These are phyloP conservation scores for Heteractis magnifica DNA, from an alignment of 92 coral and sea anemone species.

Conservation along the genomic window DNA sequence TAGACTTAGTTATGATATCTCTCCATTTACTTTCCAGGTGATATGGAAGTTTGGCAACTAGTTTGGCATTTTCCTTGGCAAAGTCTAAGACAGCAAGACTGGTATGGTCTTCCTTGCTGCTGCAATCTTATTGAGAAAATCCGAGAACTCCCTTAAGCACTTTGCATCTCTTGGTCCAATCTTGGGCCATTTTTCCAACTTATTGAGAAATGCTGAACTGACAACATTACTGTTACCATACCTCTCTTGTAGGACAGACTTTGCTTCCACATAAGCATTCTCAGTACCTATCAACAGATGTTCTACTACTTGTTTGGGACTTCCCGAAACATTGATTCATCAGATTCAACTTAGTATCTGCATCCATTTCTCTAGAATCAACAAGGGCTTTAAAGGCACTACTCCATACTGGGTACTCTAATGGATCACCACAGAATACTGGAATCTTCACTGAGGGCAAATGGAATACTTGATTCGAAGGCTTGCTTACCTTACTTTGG, in stretches of 20 bases:
- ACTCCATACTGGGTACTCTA: constrained; percentile 37
- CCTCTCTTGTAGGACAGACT: constrained; percentile 33
- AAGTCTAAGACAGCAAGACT: constrained; percentile 38
- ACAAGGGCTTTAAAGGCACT: constrained; percentile 47
- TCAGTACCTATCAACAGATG: constrained; percentile 28
- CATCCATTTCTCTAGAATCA: constrained; percentile 45
- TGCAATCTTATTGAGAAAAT: constrained; percentile 46
- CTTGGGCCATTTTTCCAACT: constrained; percentile 42
- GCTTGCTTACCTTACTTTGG: constrained; percentile 31
- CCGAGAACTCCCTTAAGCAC: constrained; percentile 49
- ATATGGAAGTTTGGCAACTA: background rate
- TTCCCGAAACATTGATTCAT: constrained; percentile 45
- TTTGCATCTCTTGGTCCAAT: constrained; percentile 42
- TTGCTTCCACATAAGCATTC: constrained; percentile 28
- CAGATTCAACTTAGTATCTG: constrained; percentile 54
- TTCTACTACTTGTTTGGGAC: constrained; percentile 38
- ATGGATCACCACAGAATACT: constrained; percentile 51
- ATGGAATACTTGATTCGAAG: constrained; percentile 19
- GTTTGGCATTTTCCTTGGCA: background rate
- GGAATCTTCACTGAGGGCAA: constrained; percentile 48
- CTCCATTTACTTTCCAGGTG: constrained; percentile 12
- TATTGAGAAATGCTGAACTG: constrained; percentile 29
- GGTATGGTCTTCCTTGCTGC: constrained; percentile 49
- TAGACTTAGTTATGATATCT: constrained; percentile 17
- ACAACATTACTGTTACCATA: constrained; percentile 48